Percentiles rank a stretch among this genome's conserved stretches.
Conservation (phyloP, 2,888 invertebrate genomes). For the Diaprepes abbreviatus region DNA sequence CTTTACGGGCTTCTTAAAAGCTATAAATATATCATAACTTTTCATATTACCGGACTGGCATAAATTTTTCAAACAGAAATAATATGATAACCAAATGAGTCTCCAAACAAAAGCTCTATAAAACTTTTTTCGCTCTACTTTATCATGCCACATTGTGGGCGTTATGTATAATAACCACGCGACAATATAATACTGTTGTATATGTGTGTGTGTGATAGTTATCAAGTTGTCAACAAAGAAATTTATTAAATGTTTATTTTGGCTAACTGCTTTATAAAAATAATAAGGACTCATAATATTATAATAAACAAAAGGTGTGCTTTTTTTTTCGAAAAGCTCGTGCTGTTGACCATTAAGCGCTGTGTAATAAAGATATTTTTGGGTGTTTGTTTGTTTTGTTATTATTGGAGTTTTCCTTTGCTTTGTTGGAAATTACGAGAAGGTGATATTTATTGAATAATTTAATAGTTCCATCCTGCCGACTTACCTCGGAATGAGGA, state of each 20-base stretch:
- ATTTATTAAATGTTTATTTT: conserved; percentile 48
- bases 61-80: conserved; percentile 19
- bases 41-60: conserved; percentile 1
- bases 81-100: conserved; percentile 40
- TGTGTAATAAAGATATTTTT: conserved; percentile 15
- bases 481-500: too few species aligned
- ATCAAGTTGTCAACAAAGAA: conserved; percentile 45
- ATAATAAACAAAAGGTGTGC: conserved; percentile 19
- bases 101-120: conserved; percentile 36
- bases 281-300: conserved; percentile 22
- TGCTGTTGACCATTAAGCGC: conserved; percentile 1
- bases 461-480: too few species aligned
- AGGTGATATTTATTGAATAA: not conserved
- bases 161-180: conserved; percentile 46
- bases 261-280: conserved; percentile 47
- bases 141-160: conserved; percentile 37
- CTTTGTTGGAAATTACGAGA: not conserved
- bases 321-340: conserved; percentile 8
- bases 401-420: not conserved
- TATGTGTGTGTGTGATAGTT: conserved; percentile 42
- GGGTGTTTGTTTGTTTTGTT: not conserved
- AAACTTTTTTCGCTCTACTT: conserved; percentile 29
- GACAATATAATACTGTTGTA: conserved; percentile 35
- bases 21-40: conserved; percentile 6
- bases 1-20: too few species aligned